Conservation (phyloP, 2,888 invertebrate species). For the Galerucella calmariensis region DNA sequence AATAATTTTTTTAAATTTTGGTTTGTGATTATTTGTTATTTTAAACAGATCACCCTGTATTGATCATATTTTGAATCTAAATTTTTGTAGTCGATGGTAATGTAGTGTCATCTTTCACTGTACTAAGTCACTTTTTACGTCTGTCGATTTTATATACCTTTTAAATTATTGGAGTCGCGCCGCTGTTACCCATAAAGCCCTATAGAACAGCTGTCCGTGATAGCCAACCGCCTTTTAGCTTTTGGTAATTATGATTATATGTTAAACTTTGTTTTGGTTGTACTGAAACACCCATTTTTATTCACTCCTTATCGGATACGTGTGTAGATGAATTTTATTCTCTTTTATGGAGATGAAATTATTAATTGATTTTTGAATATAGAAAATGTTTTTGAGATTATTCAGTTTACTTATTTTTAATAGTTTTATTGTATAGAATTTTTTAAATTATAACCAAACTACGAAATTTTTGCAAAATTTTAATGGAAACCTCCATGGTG, state of each 20-base stretch:
- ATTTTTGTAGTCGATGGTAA: too few relatives aligned
- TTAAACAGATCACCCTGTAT: too few relatives aligned
- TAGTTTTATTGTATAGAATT: too few relatives aligned
- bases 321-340: slow-evolving; percentile 38
- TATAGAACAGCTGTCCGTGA: slow-evolving; percentile 63
- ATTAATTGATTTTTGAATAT: slow-evolving; percentile 24
- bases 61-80: too few relatives aligned
- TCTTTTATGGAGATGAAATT: slow-evolving; percentile 31
- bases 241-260: slow-evolving; percentile 59
- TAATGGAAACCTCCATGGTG: too few relatives aligned
- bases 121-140: neutral
- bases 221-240: slow-evolving; percentile 63
- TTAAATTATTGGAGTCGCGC: slow-evolving; percentile 24
- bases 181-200: slow-evolving; percentile 37
- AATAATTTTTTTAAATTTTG: too few relatives aligned
- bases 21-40: too few relatives aligned
- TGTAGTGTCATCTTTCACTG: too few relatives aligned
- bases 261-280: slow-evolving; percentile 52
- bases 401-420: too few relatives aligned
- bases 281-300: slow-evolving; percentile 47
- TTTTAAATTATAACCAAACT: too few relatives aligned
- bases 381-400: neutral
- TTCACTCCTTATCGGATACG: slow-evolving; percentile 43
- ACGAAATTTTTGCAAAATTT: too few relatives aligned
- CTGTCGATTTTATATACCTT: neutral